Evolutionary conservation across 2,113 vertebrate species (phyloP).

Genomic region (Apaloderma vittatum): DNA sequence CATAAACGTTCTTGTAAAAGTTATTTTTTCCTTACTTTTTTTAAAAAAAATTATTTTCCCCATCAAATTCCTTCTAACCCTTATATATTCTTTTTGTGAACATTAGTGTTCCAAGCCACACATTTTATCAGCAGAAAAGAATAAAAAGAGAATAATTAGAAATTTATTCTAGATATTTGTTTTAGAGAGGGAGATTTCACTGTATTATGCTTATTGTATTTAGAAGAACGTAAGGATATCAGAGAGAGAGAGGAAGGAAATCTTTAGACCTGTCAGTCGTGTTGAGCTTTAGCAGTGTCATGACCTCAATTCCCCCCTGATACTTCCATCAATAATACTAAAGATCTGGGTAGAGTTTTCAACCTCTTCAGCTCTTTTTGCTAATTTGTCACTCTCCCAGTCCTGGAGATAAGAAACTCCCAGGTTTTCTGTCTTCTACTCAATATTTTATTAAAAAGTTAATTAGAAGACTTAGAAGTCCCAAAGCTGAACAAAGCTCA

Average conservation of each 20-base stretch:
- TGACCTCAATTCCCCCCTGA: background rate
- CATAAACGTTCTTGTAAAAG: background rate
- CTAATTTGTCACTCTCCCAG: background rate
- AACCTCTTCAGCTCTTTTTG: background rate
- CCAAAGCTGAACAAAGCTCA: background rate
- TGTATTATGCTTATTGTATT: background rate
- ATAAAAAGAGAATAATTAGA: background rate
- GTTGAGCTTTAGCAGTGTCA: background rate
- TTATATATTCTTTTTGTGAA: background rate
- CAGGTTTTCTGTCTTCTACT: background rate
- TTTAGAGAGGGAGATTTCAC: background rate
- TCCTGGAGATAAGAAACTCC: background rate
- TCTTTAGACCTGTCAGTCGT: background rate
- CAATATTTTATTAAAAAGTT: conserved; percentile 15
- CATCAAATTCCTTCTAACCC: background rate
- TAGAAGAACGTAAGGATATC: background rate
- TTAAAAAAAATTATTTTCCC: background rate
- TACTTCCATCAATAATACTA: background rate
- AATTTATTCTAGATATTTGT: background rate
- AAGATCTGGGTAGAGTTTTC: background rate
- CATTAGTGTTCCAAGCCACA: background rate
- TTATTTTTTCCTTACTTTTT: background rate
- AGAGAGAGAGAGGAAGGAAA: background rate
- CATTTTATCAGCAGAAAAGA: background rate
- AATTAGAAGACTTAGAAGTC: background rate